Evolutionary conservation across 1,140 invertebrate species (phyloP).

Genomic region (Tetramorium parvispinum): DNA sequence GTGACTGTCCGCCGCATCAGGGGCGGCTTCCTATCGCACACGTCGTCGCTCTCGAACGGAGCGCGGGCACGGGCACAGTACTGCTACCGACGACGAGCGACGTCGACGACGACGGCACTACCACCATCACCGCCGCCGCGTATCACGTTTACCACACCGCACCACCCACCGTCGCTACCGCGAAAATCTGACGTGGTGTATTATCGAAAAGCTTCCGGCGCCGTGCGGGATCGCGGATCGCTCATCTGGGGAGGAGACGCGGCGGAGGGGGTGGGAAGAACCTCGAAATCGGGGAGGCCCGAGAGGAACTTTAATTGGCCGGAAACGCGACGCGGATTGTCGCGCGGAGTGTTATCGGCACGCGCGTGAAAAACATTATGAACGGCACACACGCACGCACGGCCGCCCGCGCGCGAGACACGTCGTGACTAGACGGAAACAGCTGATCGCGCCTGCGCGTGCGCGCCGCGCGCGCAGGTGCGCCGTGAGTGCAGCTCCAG

Average conservation of each 20-base stretch:
- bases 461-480: not conserved
- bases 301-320: not conserved
- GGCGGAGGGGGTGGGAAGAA: not conserved
- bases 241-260: not conserved
- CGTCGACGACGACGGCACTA: constrained; percentile 25
- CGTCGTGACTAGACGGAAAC: constrained; percentile 36
- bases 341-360: not conserved
- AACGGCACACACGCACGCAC: not conserved
- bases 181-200: constrained; percentile 69
- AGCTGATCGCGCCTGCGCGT: constrained; percentile 43
- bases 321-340: not conserved
- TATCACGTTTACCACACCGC: constrained; percentile 16
- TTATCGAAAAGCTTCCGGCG: constrained; percentile 43
- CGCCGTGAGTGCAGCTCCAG: no score
- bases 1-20: constrained; percentile 34
- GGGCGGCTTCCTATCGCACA: constrained; percentile 32
- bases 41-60: constrained; percentile 9
- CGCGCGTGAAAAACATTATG: not conserved
- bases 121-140: constrained; percentile 25
- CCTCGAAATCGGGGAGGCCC: no score
- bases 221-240: not conserved
- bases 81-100: not conserved
- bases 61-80: not conserved
- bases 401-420: not conserved
- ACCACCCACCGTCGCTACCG: not conserved